Evolutionary conservation across 2,888 invertebrate genomes (phyloP).

Genomic region (Drosophila recens): DNA sequence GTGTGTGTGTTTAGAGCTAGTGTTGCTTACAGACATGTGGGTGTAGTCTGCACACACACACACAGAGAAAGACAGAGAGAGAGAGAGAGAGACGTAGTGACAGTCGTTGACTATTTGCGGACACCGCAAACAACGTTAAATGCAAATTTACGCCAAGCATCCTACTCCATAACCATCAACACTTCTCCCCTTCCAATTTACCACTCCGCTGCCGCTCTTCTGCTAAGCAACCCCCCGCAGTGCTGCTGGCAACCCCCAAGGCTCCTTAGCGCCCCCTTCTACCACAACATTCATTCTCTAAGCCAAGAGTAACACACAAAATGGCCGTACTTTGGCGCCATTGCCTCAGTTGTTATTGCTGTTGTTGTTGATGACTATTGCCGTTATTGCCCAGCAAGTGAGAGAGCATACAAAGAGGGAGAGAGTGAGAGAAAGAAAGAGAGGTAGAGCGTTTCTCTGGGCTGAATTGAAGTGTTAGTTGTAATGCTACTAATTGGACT

Average conservation of each 20-base stretch:
- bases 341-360: constrained; percentile 57
- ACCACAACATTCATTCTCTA: not conserved
- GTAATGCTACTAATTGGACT: constrained; percentile 83
- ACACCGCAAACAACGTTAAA: constrained; percentile 82
- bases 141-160: constrained; percentile 76
- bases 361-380: constrained; percentile 71
- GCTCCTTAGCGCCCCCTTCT: not conserved
- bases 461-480: constrained; percentile 81
- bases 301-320: constrained; percentile 66
- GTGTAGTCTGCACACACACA: constrained; percentile 27
- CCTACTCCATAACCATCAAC: constrained; percentile 28
- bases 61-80: constrained; percentile 2
- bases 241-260: constrained; percentile 10
- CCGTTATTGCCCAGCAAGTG: constrained; percentile 71
- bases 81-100: constrained; percentile 14
- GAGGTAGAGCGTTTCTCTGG: constrained; percentile 22
- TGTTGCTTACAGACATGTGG: constrained; percentile 18
- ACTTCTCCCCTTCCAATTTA: not conserved
- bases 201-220: not conserved
- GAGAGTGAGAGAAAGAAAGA: not conserved
- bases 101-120: constrained; percentile 74
- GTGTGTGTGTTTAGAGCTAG: constrained; percentile 5
- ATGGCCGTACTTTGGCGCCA: constrained; percentile 80
- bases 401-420: constrained; percentile 5
- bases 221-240: constrained; percentile 14